Conservation (phyloP, 35 echinoderm and acorn worm genomes). For the Holothuria glaberrima region DNA sequence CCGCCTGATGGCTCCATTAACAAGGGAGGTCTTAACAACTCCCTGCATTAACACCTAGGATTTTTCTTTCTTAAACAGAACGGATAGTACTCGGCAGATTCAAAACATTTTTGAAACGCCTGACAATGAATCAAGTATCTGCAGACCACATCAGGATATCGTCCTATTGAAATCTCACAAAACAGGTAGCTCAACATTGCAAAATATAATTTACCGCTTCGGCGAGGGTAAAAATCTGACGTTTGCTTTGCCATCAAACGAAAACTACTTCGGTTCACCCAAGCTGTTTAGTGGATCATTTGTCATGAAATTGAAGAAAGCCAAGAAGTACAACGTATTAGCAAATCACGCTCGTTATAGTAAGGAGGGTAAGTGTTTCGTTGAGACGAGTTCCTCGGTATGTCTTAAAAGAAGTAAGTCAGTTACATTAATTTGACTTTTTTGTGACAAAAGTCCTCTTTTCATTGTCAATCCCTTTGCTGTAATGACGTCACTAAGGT, state of each 20-base stretch:
- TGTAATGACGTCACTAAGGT: too few relatives aligned
- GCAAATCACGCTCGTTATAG: slow-evolving; percentile 36
- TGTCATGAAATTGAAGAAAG: slow-evolving; percentile 6
- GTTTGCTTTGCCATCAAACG: slow-evolving; percentile 27
- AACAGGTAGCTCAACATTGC: slow-evolving; percentile 54
- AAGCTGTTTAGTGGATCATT: background rate
- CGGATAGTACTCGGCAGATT: too few relatives aligned
- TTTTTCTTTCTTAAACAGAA: too few relatives aligned
- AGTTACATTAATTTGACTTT: too few relatives aligned
- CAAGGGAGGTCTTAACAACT: too few relatives aligned
- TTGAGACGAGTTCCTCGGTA: too few relatives aligned
- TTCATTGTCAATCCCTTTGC: too few relatives aligned
- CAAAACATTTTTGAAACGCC: too few relatives aligned
- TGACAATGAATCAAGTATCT: background rate
- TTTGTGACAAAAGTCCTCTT: too few relatives aligned
- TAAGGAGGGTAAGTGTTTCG: background rate
- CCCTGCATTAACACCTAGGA: too few relatives aligned
- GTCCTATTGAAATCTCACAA: slow-evolving; percentile 66
- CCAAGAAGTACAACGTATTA: slow-evolving; percentile 38
- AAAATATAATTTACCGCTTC: slow-evolving; percentile 56
- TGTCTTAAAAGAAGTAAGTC: too few relatives aligned
- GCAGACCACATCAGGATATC: slow-evolving; percentile 35
- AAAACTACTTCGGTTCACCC: slow-evolving; percentile 42
- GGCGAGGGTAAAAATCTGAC: slow-evolving; percentile 20
- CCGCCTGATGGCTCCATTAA: too few relatives aligned